Conservation (phyloP, 2,797 vertebrate genomes). For the Rhabdophis nuchalis region DNA sequence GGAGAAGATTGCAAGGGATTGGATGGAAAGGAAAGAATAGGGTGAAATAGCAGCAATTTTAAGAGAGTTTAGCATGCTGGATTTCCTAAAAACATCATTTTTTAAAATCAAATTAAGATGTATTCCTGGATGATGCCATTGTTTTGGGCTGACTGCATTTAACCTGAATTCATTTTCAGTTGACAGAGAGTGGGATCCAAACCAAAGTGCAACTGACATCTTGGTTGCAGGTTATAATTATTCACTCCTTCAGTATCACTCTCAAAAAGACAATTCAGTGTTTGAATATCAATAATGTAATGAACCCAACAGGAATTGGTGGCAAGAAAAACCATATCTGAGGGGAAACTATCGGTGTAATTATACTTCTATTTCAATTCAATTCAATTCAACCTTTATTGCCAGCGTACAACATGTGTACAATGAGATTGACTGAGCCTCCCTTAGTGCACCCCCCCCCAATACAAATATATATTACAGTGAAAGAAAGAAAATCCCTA, state of each 20-base stretch:
- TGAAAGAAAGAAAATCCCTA: too few relatives aligned
- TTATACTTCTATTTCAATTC: not conserved
- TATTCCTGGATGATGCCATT: slow-evolving; percentile 45
- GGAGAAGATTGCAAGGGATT: slow-evolving; percentile 4
- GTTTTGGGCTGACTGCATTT: slow-evolving; percentile 7
- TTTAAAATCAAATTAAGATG: slow-evolving; percentile 31
- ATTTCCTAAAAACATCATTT: slow-evolving; percentile 55
- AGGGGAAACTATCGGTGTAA: not conserved
- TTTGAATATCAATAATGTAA: slow-evolving; percentile 2
- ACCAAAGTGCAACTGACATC: slow-evolving; percentile 14
- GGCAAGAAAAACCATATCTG: not conserved
- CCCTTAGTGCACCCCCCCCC: too few relatives aligned
- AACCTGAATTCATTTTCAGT: not conserved
- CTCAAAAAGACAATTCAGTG: not conserved
- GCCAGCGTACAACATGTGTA: too few relatives aligned
- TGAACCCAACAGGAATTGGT: not conserved
- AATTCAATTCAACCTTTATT: too few relatives aligned
- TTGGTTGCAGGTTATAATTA: not conserved
- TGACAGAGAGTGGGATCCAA: not conserved
- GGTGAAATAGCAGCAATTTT: not conserved
- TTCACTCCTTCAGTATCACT: not conserved
- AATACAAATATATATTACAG: too few relatives aligned
- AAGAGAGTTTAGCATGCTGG: slow-evolving; percentile 33
- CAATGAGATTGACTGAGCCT: too few relatives aligned
- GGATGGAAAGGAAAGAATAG: not conserved